Evolutionary conservation across 1,140 invertebrate species (phyloP).

Genomic region (Spodoptera frugiperda): DNA sequence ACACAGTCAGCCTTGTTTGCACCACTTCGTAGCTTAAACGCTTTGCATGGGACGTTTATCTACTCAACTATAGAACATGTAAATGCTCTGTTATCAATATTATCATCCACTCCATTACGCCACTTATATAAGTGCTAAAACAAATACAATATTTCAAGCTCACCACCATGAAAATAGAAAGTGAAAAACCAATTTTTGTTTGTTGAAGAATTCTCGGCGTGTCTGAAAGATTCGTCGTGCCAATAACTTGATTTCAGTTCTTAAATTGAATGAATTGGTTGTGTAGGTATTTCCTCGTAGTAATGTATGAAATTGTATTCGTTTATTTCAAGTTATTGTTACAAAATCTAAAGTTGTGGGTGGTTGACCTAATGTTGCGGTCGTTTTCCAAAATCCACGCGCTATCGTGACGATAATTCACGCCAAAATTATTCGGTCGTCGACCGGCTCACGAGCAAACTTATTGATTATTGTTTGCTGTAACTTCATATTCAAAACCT

Average conservation of each 20-base stretch:
- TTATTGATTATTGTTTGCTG: slow-evolving; percentile 40
- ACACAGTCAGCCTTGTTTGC: neutral
- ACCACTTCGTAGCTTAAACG: neutral
- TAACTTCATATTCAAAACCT: slow-evolving; percentile 28
- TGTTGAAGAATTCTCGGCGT: slow-evolving; percentile 16
- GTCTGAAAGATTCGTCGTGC: slow-evolving; percentile 20
- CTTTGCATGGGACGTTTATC: no score
- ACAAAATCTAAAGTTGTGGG: slow-evolving; percentile 47
- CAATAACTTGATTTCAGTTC: slow-evolving; percentile 30
- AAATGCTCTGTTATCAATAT: no score
- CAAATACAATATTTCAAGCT: neutral
- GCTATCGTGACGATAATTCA: slow-evolving; percentile 70
- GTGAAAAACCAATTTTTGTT: slow-evolving; percentile 19
- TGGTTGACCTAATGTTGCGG: slow-evolving; percentile 54
- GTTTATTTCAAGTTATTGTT: slow-evolving; percentile 38
- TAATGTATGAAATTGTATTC: slow-evolving; percentile 3
- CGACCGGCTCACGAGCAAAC: slow-evolving; percentile 47
- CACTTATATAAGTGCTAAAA: neutral
- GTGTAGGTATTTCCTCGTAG: no score
- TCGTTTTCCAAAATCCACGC: slow-evolving; percentile 60
- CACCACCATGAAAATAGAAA: slow-evolving; percentile 20
- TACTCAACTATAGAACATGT: no score
- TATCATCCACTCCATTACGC: no score
- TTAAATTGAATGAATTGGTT: neutral
- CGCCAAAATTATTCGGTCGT: slow-evolving; percentile 66